phyloP scores from a whole-genome alignment of 1,140 invertebrate species.

The Chlorops oryzae region DNA sequence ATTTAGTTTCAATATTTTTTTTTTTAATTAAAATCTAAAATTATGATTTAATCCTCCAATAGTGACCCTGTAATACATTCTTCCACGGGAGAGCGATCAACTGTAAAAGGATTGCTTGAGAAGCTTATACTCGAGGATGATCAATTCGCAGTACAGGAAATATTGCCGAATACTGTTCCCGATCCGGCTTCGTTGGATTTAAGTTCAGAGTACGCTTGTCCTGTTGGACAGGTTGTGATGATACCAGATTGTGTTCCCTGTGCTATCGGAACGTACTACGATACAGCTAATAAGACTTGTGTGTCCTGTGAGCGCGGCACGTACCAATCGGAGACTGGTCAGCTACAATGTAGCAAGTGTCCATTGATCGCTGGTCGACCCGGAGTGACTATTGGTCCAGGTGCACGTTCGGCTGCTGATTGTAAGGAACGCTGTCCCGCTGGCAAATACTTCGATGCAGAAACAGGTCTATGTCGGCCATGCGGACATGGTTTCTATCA shows the following conservation, averaged over 20 bases:
- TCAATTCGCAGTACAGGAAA: constrained; percentile 87
- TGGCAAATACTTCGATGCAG: constrained; percentile 86
- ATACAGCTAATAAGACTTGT: constrained; percentile 69
- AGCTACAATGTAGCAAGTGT: constrained; percentile 80
- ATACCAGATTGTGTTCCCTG: constrained; percentile 91
- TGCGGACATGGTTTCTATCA: constrained; percentile 95
- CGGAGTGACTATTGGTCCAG: constrained; percentile 78
- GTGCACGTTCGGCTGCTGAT: constrained; percentile 78
- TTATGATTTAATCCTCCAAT: constrained; percentile 34
- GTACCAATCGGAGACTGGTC: constrained; percentile 91
- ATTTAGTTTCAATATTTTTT: no score
- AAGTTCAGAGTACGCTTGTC: constrained; percentile 87
- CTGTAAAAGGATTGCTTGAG: constrained; percentile 74
- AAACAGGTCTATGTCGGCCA: constrained; percentile 74
- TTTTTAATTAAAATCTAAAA: constrained; percentile 9
- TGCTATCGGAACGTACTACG: constrained; percentile 84
- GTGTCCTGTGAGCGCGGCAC: constrained; percentile 79
- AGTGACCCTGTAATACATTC: constrained; percentile 85
- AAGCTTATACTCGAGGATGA: constrained; percentile 85
- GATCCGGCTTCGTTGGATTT: constrained; percentile 82
- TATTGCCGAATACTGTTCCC: constrained; percentile 87
- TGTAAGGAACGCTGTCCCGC: constrained; percentile 90
- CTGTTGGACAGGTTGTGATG: constrained; percentile 85
- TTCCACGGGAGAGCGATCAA: constrained; percentile 79
- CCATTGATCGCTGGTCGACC: constrained; percentile 78